Percentiles rank a stretch among this genome's conserved stretches.
Evolutionary conservation across 1,140 invertebrate genomes (phyloP).

Genomic region (Euwallacea similis): DNA sequence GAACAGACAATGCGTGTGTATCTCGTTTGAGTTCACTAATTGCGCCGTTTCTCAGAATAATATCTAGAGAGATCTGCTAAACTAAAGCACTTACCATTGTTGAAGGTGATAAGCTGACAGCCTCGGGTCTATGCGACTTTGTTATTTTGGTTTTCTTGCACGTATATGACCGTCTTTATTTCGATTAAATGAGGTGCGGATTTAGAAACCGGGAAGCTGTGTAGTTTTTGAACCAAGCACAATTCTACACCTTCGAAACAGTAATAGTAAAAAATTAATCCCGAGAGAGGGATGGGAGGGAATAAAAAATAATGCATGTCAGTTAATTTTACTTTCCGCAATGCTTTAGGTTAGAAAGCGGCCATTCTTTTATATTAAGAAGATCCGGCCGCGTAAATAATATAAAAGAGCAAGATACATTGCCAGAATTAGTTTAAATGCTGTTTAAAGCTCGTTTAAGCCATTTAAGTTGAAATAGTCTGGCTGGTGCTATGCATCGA

Average conservation of each 20-base stretch:
- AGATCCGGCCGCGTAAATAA: conserved; percentile 32
- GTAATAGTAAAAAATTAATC: neutral
- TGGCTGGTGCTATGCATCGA: too few relatives aligned
- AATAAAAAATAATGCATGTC: conserved; percentile 46
- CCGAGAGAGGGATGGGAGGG: neutral
- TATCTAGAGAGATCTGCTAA: neutral
- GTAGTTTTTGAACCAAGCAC: too few relatives aligned
- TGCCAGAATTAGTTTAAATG: conserved; percentile 43
- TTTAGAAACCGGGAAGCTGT: too few relatives aligned
- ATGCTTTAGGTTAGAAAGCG: conserved; percentile 41
- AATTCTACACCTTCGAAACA: too few relatives aligned
- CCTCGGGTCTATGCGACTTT: conserved; percentile 1
- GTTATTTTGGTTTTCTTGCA: neutral
- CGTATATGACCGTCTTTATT: neutral
- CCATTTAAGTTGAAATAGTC: too few relatives aligned
- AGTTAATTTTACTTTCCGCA: conserved; percentile 45
- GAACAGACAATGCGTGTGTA: conserved; percentile 1
- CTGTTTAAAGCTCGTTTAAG: too few relatives aligned
- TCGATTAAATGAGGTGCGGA: neutral
- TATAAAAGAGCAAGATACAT: conserved; percentile 45
- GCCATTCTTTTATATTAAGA: conserved; percentile 49
- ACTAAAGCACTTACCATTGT: conserved; percentile 5
- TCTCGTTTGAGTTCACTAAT: conserved; percentile 1
- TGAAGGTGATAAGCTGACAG: conserved; percentile 1
- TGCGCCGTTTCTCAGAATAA: conserved; percentile 1